These are phyloP conservation scores for Beaufortia kweichowensis DNA, from an alignment of 2,113 vertebrate genomes.

Conservation along the genomic window DNA sequence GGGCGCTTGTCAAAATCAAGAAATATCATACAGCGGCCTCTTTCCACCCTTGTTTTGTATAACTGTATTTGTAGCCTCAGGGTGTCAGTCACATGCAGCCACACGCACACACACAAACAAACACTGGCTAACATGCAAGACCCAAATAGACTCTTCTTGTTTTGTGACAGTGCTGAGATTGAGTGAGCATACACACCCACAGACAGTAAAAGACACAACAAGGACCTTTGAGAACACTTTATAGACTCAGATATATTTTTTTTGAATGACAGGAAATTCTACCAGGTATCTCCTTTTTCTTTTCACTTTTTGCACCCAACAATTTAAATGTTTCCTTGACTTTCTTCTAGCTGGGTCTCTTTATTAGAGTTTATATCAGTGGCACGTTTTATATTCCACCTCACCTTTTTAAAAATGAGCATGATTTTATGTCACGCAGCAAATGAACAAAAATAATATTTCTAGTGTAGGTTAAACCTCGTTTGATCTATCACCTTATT, in stretches of 20 bases:
- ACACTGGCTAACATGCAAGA: conserved; percentile 41
- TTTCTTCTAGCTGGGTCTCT: conserved; percentile 24
- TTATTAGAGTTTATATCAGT: neutral
- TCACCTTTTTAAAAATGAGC: neutral
- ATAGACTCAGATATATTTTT: conserved; percentile 52
- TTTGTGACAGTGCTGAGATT: conserved; percentile 55
- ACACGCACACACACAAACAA: conserved; percentile 37
- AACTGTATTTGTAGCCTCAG: conserved; percentile 64
- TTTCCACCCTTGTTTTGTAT: conserved; percentile 60
- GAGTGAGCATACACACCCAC: conserved; percentile 49
- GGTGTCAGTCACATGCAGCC: conserved; percentile 62
- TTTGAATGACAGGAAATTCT: conserved; percentile 44
- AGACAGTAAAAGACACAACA: conserved; percentile 48
- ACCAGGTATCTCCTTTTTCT: conserved; percentile 10
- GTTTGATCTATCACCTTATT: neutral
- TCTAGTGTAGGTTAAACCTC: neutral
- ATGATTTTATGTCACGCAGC: neutral
- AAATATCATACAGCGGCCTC: conserved; percentile 68
- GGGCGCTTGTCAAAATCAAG: conserved; percentile 73
- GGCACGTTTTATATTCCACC: neutral
- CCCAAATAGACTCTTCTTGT: conserved; percentile 57
- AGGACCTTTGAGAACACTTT: conserved; percentile 54
- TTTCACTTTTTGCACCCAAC: conserved; percentile 39
- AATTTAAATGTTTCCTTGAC: conserved; percentile 34
- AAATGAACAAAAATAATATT: conserved; percentile 22